A percentile compares a stretch with the other conserved stretches of the same genome.
These are phyloP conservation scores for Prinia subflava DNA, from an alignment of 2,113 vertebrate species.

Conservation along the genomic window DNA sequence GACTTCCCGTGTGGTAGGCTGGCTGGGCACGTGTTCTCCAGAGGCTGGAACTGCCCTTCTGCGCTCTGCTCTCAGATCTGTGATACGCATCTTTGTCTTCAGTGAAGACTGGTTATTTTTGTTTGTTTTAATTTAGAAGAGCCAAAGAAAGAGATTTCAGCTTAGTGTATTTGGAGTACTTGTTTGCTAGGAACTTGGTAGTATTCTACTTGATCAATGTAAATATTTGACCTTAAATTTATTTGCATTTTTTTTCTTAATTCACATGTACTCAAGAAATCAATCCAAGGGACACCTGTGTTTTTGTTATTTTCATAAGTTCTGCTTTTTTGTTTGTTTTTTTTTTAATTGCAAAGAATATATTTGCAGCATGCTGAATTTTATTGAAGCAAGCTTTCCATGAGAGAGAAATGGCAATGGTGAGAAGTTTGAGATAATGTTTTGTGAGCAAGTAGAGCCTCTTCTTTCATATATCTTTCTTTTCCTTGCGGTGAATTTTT, in stretches of 20 bases:
- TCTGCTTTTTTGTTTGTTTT: constrained; percentile 33
- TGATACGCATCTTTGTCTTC: constrained; percentile 82
- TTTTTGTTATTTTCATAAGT: constrained; percentile 54
- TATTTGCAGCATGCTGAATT: constrained; percentile 71
- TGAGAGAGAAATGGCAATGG: constrained; percentile 34
- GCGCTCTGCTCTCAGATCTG: constrained; percentile 58
- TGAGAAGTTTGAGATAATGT: constrained; percentile 39
- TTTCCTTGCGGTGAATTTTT: constrained; percentile 38
- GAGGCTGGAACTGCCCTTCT: constrained; percentile 46
- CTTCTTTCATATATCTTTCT: constrained; percentile 31
- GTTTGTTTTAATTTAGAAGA: constrained; percentile 73
- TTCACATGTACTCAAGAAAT: constrained; percentile 68
- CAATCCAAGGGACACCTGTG: constrained; percentile 45
- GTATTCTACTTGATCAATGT: constrained; percentile 71
- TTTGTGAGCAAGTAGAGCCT: constrained; percentile 56
- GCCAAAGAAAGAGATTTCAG: constrained; percentile 81
- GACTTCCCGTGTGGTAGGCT: constrained; percentile 65
- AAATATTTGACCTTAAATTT: constrained; percentile 73
- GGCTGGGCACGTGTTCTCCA: constrained; percentile 62
- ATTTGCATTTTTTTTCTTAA: constrained; percentile 62
- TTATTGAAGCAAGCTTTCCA: constrained; percentile 48
- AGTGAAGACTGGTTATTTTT: constrained; percentile 87
- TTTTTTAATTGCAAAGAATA: constrained; percentile 61
- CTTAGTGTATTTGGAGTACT: constrained; percentile 82
- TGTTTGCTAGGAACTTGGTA: constrained; percentile 70